Base-by-base conservation (phyloP, 1,140 invertebrate species). In the Drosophila nannoptera region DNA sequence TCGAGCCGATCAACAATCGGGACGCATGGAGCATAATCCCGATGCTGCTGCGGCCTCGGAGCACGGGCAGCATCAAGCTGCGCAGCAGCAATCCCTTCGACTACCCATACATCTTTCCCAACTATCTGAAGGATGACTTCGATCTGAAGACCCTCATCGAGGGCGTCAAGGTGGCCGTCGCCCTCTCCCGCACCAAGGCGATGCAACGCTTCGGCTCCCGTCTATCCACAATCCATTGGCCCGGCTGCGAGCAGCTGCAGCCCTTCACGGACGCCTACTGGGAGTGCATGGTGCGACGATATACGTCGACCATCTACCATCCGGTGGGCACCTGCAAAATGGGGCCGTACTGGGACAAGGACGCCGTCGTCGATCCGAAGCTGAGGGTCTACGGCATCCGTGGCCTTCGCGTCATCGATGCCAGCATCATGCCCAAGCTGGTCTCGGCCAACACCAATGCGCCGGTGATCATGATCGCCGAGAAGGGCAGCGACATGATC, bases 311-410 rank as follows among this genome's bases (percentile, higher is more conserved):
- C 0, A 91, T 92, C n/a, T 97, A 97, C 84, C 96, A 98, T 91
- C 96, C 96, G 0, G 93, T 96, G 0, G 96, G 96, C 0, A 97
- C 97, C 0, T 96, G 95, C 54, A 98, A 97, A 88, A 99, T 99
- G 97, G 97, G 97, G 0, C 94, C 95, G 0, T 93, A 93, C 49
- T 94, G 93, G 92, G 96, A 97, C 87, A 90, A 92, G 7, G 93
- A 94, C 4, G 95, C 96, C 0, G 97, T 98, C 0, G 97, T 98
- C 0, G 97, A 98, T 90, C 93, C 94, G 7, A 92, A 95, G 77
- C 90, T 97, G 0, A 90, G 92, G 53, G 96, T 97, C 4, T 95
- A 96, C 71, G 96, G 96, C 0, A 90, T 97, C 0, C 92, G 92
- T 63, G 94, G 94, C 0, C 87, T 97, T 4, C 90, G 96, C 4